Evolutionary conservation across 2,797 vertebrate genomes (phyloP).

Genomic region (Dendrocincla fuliginosa): DNA sequence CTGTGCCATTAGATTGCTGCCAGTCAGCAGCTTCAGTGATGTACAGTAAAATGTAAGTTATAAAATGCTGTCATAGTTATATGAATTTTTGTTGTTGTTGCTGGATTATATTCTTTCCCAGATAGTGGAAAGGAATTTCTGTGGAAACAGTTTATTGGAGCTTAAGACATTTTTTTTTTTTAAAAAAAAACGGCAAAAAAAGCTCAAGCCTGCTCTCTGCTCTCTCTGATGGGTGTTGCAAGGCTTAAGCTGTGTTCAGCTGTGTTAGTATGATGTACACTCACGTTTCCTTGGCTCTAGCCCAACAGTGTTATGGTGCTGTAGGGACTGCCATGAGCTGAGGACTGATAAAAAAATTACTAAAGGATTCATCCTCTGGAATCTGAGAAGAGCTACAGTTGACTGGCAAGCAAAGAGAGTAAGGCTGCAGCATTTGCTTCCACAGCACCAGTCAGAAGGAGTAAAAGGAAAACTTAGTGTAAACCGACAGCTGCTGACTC

Average conservation of each 20-base stretch:
- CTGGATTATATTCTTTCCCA: background rate
- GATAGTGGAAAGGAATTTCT: background rate
- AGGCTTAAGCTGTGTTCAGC: background rate
- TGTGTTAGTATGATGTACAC: background rate
- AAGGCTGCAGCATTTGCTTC: background rate
- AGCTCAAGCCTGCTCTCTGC: background rate
- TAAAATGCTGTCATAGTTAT: background rate
- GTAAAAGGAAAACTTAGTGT: background rate
- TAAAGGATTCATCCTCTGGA: background rate
- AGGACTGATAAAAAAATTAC: background rate
- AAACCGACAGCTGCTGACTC: slow-evolving; percentile 12
- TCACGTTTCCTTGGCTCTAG: background rate
- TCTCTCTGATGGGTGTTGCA: background rate
- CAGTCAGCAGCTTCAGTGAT: background rate
- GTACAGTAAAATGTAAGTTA: background rate
- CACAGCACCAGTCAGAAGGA: background rate
- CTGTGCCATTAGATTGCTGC: background rate
- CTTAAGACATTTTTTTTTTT: background rate
- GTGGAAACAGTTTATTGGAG: background rate
- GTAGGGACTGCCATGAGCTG: background rate
- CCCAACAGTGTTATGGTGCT: background rate
- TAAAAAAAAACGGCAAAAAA: background rate
- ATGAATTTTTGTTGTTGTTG: background rate
- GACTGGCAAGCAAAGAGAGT: background rate
- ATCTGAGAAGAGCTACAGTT: background rate